phyloP scores from a whole-genome alignment of 2,113 vertebrate species.

The Paracanthobrama guichenoti region DNA sequence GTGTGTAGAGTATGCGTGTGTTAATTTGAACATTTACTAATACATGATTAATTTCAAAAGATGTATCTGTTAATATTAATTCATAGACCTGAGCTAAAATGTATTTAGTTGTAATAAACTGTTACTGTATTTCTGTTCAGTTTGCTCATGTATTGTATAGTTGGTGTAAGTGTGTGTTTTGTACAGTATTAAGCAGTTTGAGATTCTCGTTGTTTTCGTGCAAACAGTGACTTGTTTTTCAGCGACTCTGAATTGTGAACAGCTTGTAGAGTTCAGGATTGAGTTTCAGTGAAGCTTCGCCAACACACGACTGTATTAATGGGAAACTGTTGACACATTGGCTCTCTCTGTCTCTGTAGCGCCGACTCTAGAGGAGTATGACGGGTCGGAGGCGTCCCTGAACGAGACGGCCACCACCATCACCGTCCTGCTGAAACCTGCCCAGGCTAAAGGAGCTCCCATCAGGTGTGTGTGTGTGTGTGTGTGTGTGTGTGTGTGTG shows the following conservation, averaged over 20 bases:
- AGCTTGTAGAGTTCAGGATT: background rate
- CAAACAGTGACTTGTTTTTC: background rate
- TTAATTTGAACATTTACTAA: too few species aligned
- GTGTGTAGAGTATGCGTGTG: too few species aligned
- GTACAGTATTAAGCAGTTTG: background rate
- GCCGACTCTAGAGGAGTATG: conserved; percentile 94
- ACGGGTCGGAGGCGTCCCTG: conserved; percentile 90
- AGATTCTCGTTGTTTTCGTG: background rate
- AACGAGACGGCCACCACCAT: conserved; percentile 98
- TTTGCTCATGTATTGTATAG: too few species aligned
- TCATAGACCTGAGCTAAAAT: too few species aligned
- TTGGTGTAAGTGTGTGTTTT: background rate
- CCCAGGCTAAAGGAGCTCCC: conserved; percentile 96
- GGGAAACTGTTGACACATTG: background rate
- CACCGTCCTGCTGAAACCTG: conserved; percentile 94
- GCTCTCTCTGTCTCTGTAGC: conserved; percentile 70
- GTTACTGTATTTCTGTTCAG: too few species aligned
- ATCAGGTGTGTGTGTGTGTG: conserved; percentile 81
- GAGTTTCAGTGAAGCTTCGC: background rate
- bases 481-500: background rate
- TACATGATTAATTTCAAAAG: too few species aligned
- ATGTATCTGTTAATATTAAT: too few species aligned
- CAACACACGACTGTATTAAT: background rate
- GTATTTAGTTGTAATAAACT: too few species aligned
- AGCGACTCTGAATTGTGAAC: background rate